Base-by-base conservation (phyloP, 1,140 invertebrate species). In the Melanaphis sacchari region DNA sequence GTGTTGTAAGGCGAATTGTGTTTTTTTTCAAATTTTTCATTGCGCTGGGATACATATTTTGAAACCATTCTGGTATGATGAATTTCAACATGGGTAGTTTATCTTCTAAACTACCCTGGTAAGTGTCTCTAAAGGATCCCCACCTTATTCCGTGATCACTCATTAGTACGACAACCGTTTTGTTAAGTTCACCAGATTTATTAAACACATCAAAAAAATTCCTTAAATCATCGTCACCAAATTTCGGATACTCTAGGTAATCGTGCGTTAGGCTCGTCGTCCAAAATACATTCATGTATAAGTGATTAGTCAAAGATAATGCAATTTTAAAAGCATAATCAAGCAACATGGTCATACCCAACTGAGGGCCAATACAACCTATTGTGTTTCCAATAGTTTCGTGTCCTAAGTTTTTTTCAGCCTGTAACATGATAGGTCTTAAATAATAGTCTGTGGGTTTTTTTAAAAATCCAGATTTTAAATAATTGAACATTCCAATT, bases 41-140 rank as follows among this genome's bases (percentile, higher is more conserved):
- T 1, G 96, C 95, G 1, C 94, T 54, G 0, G 96, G 95, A 94
- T 96, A 96, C 93, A 95, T 95, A 31, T 94, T 92, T 81, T 94
- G 94, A 95, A 97, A 97, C 96, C 96, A 96, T 66, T 95, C 94
- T 0, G 97, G 97, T 11, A 97, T 94, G 7, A 96, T 94, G 0
- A 97, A 76, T 94, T 96, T 97, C 66, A 97, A 95, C 94, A 97
- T 96, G 0, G 97, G 97, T 43, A 97, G 95, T 94, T 97, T 95
- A 94, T 97, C 97, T 94, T 98, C 97, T 15, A 97, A 94, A 93
- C 96, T 96, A 0, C 97, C 96, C 94, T 96, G 96, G 94, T 96
- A 96, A 0, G 97, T 97, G 89, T 96, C 95, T 5, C 97, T 95
- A 94, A 97, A 97, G 0, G 94, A 94, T 15, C 97, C 97, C 95